phyloP scores from a whole-genome alignment of 1,140 invertebrate genomes.

The Condylostylus longicornis region DNA sequence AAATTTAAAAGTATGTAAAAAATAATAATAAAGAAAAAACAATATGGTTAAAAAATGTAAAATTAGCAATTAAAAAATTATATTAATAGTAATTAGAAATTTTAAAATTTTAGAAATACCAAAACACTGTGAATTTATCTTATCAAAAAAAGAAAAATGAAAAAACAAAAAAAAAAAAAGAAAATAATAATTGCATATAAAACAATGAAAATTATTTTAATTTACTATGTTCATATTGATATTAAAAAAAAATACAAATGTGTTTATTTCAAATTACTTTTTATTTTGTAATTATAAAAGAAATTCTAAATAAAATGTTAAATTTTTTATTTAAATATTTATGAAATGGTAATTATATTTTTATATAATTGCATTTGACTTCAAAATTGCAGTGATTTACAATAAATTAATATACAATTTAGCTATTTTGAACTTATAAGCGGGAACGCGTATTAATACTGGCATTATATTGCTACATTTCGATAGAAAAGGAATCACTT shows the following conservation, averaged over 20 bases:
- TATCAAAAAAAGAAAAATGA: too few species aligned
- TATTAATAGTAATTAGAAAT: too few species aligned
- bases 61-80: constrained; percentile 15
- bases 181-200: not conserved
- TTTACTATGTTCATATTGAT: not conserved
- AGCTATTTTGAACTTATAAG: too few species aligned
- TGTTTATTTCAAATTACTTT: not conserved
- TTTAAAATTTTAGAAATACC: too few species aligned
- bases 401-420: not conserved
- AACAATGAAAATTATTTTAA: not conserved
- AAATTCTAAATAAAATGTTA: constrained; percentile 9
- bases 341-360: constrained; percentile 9
- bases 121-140: too few species aligned
- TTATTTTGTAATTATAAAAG: constrained; percentile 5
- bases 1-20: constrained; percentile 9
- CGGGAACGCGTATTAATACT: too few species aligned
- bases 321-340: constrained; percentile 18
- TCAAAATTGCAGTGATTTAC: constrained; percentile 21
- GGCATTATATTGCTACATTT: too few species aligned
- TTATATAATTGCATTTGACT: constrained; percentile 5
- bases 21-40: constrained; percentile 15
- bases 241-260: not conserved
- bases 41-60: constrained; percentile 27
- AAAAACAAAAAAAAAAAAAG: too few species aligned
- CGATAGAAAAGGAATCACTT: too few species aligned